Evolutionary conservation across 2,113 vertebrate genomes (phyloP), one percentile per base, ranked within the genome.

Genomic region (Semicossyphus pulcher): DNA sequence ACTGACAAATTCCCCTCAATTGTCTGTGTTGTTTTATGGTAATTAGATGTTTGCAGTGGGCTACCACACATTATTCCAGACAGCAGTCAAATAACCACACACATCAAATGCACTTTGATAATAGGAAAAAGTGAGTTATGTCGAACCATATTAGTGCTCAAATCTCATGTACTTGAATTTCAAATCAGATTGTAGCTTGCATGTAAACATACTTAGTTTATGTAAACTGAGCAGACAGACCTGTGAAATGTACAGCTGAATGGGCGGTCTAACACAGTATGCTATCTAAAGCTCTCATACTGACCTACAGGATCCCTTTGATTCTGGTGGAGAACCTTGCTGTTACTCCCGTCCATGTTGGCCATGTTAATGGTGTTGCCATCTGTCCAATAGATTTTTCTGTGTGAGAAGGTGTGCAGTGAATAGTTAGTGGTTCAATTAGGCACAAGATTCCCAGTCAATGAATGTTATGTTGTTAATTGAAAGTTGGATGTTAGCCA

Each of bases 321-420:
- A 85, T 97, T 98, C 87, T 98, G 96, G 85, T 96, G 96, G 29
- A 99, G 96, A 77, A 99, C 97, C 89, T 99, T 99, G 92, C 95
- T 97, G 89, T 98, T 99, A 86, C 96, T 98, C 52, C 97, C 98
- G 70, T 99, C 97, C 97, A 99, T 99, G 89, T 97, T 99, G 78
- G 97, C 98, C 94, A 98, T 93, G 87, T 98, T 99, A 88, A 99
- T 96, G 44, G 96, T 97, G 88, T 96, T 98, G 15, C 97, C 97
- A 91, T 99, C 98, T 0, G 95, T 99, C 98, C 98, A 99, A 81
- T 97, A 99, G 10, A 99, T 96, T 86, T 97, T 99, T 31, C 98
- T 99, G 70, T 42, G 52, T 25, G 53, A 31, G 28, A 42, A 83
- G 10, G 34, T 26, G 73, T 70, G 76, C 70, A 28, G 37, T 31